These are phyloP conservation scores for Lota lota DNA, from an alignment of 2,113 vertebrate species.

Conservation along the genomic window DNA sequence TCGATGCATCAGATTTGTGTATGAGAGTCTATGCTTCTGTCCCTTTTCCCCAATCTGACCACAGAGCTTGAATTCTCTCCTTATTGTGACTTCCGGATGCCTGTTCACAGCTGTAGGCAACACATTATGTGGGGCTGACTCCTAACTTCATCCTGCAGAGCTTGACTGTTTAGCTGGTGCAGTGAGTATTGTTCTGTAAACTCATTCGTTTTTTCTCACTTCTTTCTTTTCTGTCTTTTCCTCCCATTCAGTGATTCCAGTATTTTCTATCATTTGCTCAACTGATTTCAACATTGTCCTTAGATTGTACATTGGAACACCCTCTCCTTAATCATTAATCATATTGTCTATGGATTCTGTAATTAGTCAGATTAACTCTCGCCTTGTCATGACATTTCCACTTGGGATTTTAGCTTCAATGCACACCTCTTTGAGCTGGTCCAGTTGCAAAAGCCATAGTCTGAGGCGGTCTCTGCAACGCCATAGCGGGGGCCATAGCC, in stretches of 20 bases:
- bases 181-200: neutral
- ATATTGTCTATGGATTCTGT: neutral
- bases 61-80: constrained; percentile 19
- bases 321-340: constrained; percentile 1
- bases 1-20: constrained; percentile 20
- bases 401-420: neutral
- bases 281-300: neutral
- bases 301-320: neutral
- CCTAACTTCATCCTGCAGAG: neutral
- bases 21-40: constrained; percentile 6
- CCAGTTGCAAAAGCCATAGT: neutral
- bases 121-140: neutral
- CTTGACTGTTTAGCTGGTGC: neutral
- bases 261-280: neutral
- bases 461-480: neutral
- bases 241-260: neutral
- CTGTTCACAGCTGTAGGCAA: neutral
- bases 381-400: neutral
- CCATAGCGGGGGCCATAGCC: too few species aligned
- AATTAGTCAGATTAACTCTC: neutral
- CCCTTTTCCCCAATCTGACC: constrained; percentile 21
- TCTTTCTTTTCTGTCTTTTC: too few species aligned
- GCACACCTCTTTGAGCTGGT: neutral
- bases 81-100: constrained; percentile 9
- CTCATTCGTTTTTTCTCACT: too few species aligned